Evolutionary conservation across 2,797 vertebrate genomes (phyloP).

Genomic region (Xiphorhynchus erythropygius): DNA sequence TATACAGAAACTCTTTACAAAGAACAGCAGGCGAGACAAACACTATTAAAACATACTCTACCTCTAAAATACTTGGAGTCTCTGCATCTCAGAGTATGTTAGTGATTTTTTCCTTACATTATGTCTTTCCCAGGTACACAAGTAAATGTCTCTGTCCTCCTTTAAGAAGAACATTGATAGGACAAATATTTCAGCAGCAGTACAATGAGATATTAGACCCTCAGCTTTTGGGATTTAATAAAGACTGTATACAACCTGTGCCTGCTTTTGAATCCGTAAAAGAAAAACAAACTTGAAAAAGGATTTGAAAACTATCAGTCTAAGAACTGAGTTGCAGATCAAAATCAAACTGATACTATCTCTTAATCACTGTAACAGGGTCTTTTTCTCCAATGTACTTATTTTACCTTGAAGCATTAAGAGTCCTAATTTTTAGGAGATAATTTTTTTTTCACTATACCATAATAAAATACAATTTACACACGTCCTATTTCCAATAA

Average conservation of each 20-base stretch:
- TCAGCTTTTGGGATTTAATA: not conserved
- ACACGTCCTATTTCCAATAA: not conserved
- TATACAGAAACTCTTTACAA: not conserved
- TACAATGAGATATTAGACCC: not conserved
- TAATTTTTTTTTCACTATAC: not conserved
- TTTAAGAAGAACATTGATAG: not conserved
- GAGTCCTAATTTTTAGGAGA: not conserved
- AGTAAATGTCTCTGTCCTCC: not conserved
- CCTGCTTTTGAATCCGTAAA: not conserved
- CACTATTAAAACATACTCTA: not conserved
- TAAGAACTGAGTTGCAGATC: not conserved
- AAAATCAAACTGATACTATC: not conserved
- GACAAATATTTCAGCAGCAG: not conserved
- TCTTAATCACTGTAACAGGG: not conserved
- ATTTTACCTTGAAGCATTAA: not conserved
- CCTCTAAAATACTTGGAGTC: not conserved
- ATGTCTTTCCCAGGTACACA: not conserved
- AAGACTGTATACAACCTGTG: not conserved
- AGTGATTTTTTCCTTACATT: not conserved
- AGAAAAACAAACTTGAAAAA: not conserved
- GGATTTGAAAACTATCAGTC: not conserved
- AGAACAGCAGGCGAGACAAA: not conserved
- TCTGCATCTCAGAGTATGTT: not conserved
- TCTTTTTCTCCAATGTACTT: not conserved
- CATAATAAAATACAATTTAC: not conserved